Base-by-base conservation (phyloP, 2,888 invertebrate genomes). In the Ashinkailepas kermadecensis region DNA sequence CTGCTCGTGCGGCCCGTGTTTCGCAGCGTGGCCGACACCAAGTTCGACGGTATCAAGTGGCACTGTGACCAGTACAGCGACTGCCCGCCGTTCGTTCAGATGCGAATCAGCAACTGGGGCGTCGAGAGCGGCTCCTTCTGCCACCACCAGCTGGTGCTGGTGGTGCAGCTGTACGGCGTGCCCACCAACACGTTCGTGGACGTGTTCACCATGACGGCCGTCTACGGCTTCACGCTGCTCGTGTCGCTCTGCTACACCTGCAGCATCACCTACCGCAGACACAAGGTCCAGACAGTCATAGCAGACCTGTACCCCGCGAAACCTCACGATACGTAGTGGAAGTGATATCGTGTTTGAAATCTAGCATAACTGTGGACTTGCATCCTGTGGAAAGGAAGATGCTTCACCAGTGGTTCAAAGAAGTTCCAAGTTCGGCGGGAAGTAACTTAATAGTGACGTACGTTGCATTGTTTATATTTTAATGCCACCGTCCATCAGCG, bases 141-240 rank as follows among this genome's bases (percentile, higher is more conserved):
- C 54, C 74, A 23, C 9, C 54, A 56, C 56, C 13, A 21, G 21
- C 18, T 74, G 21, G 74, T 56, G 54, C 39, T 74, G 74, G 74
- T 74, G 74, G 54, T 74, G 21, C 56, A 56, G 21, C 74, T 74
- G 54, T 74, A 74, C 74, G 74, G 74, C 74, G 74, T 56, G 74
- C 74, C 74, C 21, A 74, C 74, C 74, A 74, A 74, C 74, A 74
- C 74, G 21, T 74, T 74, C 74, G 74, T 74, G 39, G 74, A 74
- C 56, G 74, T 74, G 21, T 8, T 74, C 54, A 74, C 74, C 74
- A 74, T 74, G 74, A 4, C 74, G 74, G 74, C 4, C 8, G 56
- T 74, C 21, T 74, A 18, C 21, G 54, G 21, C 18, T 54, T 10
- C 21, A 74, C 74, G 74, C 10, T 74, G 18, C 3, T 56, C 21